Base-by-base conservation (phyloP, 2,113 vertebrate genomes). In the Oryzias melastigma region DNA sequence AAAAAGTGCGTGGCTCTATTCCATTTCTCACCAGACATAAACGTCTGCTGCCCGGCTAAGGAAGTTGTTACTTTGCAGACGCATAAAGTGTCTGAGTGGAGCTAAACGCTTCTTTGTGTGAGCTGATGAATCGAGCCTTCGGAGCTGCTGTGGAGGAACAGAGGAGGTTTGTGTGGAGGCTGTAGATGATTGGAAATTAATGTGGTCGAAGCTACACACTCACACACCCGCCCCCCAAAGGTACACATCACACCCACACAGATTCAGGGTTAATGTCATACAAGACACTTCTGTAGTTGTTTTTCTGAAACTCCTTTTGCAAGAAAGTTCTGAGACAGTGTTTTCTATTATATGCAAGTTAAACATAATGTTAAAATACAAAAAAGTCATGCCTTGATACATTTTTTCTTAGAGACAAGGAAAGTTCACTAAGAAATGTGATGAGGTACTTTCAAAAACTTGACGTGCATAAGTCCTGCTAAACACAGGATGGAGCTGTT, bases 91-190 rank as follows among this genome's bases (percentile, higher is more conserved):
- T 64, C 63, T 80, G 62, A 71, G 62, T 20, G 5, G n/a, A 62
- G 58, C 73, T 55, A 58, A 83, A 74, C 78, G 53, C 72, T 0
- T 67, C 72, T 83, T 80, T 85, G 80, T 85, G 44, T 41, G 75
- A 81, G 60, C 65, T 19, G 54, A 78, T 73, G 73, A 75, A 73
- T 67, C 50, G 57, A 71, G 54, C 68, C 72, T 58, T 65, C 27
- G 77, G 68, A 75, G 68, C 54, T 14, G 29, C 71, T 42, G 49
- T 64, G 75, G 42, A 40, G 63, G 58, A 81, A 89, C 75, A 84
- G 62, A 84, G 62, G 43, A 8, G 40, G 65, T 54, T 64, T 87
- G 74, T 86, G 55, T 45, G 15, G 17, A 62, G 22, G 51, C 43
- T 8, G 0, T 29, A 62, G 56, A 55, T 4, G 19, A 40, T 41